phyloP scores from a whole-genome alignment of 2,888 invertebrate species.

The Cistogaster globosa region DNA sequence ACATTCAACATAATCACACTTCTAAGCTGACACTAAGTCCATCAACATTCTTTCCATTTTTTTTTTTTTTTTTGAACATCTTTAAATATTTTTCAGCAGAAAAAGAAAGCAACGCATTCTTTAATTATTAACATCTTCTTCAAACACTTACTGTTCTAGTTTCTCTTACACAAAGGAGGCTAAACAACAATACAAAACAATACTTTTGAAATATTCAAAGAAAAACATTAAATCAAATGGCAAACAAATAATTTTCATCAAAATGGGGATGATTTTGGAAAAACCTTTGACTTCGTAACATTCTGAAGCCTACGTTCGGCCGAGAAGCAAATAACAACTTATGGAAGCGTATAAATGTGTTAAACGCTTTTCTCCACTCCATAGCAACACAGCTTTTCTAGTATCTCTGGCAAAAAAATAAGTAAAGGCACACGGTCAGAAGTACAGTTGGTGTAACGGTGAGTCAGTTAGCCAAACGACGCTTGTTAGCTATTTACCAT shows the following conservation, averaged over 20 bases:
- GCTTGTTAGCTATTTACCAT: constrained; percentile 52
- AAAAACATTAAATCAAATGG: constrained; percentile 63
- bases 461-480: constrained; percentile 42
- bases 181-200: constrained; percentile 36
- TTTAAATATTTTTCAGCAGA: constrained; percentile 16
- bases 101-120: constrained; percentile 11
- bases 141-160: neutral
- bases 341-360: constrained; percentile 32
- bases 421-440: constrained; percentile 70
- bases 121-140: constrained; percentile 22
- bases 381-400: constrained; percentile 47
- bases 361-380: constrained; percentile 33
- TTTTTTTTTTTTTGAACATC: constrained; percentile 13
- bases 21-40: constrained; percentile 69
- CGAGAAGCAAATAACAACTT: constrained; percentile 14
- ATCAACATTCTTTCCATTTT: constrained; percentile 13
- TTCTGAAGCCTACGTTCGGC: constrained; percentile 3
- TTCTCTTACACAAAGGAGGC: constrained; percentile 6
- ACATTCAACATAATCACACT: constrained; percentile 60
- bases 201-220: constrained; percentile 31
- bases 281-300: constrained; percentile 54
- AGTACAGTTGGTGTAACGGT: constrained; percentile 77
- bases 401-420: constrained; percentile 20
- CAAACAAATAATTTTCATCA: constrained; percentile 61
- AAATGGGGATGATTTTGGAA: constrained; percentile 60